phyloP scores from a whole-genome alignment of 64 coral and sea anemone genomes.

The Astreopora myriophthalma region DNA sequence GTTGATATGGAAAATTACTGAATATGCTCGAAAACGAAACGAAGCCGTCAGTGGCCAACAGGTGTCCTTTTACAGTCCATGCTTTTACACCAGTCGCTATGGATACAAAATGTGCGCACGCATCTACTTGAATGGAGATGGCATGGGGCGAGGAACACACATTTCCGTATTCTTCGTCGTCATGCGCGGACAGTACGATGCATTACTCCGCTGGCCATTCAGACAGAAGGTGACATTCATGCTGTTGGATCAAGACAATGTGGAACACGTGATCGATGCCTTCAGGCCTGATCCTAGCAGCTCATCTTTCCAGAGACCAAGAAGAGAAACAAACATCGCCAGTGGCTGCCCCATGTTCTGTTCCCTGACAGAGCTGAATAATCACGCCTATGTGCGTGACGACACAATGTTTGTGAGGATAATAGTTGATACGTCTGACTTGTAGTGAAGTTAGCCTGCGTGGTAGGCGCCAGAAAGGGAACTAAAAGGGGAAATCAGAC shows the following conservation, averaged over 20 bases:
- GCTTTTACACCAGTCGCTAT: conserved; percentile 59
- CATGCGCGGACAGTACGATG: conserved; percentile 70
- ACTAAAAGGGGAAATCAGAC: not conserved
- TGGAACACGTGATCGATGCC: conserved; percentile 71
- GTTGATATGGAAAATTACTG: conserved; percentile 53
- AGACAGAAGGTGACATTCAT: conserved; percentile 73
- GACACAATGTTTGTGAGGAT: conserved; percentile 27
- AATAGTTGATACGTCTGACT: conserved; percentile 12
- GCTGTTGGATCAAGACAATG: conserved; percentile 68
- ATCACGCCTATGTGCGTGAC: conserved; percentile 14
- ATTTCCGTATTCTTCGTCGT: conserved; percentile 64
- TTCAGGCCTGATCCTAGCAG: conserved; percentile 64
- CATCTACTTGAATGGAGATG: conserved; percentile 61
- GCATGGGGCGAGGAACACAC: conserved; percentile 44
- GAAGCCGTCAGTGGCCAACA: conserved; percentile 51
- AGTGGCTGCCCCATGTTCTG: conserved; percentile 37
- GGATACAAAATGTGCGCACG: conserved; percentile 80
- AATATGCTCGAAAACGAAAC: conserved; percentile 44
- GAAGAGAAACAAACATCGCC: conserved; percentile 38
- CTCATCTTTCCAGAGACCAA: conserved; percentile 44
- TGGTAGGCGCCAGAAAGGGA: not conserved
- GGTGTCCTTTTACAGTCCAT: conserved; percentile 63
- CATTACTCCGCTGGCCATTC: conserved; percentile 62
- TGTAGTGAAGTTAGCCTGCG: not conserved
- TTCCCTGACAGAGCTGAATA: not conserved